A percentile compares a stretch with the other conserved stretches of the same genome.
Conservation (phyloP, 92 coral and sea anemone species). For the Micromussa lordhowensis region DNA sequence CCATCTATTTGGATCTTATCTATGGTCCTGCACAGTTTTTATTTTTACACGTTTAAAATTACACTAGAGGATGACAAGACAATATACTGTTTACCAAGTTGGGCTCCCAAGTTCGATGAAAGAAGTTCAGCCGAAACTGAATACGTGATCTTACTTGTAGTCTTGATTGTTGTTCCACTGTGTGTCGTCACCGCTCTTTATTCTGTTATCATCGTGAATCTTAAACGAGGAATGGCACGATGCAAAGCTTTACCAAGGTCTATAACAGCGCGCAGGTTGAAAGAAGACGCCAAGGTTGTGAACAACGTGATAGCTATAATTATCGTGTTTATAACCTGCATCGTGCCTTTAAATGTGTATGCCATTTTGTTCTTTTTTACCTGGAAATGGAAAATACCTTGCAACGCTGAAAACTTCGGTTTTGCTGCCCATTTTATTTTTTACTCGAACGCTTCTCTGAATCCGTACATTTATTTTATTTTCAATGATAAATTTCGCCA, state of each 20-base stretch:
- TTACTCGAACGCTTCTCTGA: background rate
- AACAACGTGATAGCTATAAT: background rate
- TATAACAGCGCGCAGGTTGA: slow-evolving; percentile 4
- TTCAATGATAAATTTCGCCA: slow-evolving; percentile 5
- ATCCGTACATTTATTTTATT: background rate
- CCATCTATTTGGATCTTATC: slow-evolving; percentile 33
- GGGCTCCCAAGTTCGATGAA: slow-evolving; percentile 37
- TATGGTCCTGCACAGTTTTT: slow-evolving; percentile 9
- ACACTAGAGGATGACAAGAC: background rate
- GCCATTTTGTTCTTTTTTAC: background rate
- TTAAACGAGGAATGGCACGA: slow-evolving; percentile 3
- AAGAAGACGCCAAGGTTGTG: slow-evolving; percentile 24
- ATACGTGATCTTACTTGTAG: slow-evolving; percentile 16
- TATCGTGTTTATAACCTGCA: background rate
- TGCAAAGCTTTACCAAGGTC: slow-evolving; percentile 1
- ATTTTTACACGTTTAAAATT: slow-evolving; percentile 17
- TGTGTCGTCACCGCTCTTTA: slow-evolving; percentile 21
- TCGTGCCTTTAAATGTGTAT: background rate
- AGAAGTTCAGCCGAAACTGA: background rate
- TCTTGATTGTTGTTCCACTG: slow-evolving; percentile 20
- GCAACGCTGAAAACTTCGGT: background rate
- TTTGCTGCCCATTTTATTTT: background rate
- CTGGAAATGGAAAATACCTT: background rate
- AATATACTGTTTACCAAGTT: slow-evolving; percentile 15
- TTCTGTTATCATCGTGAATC: slow-evolving; percentile 16